Percentiles rank a stretch among this genome's conserved stretches.
Evolutionary conservation across 1,140 invertebrate species (phyloP).

Genomic region (Drosophila rhopaloa): DNA sequence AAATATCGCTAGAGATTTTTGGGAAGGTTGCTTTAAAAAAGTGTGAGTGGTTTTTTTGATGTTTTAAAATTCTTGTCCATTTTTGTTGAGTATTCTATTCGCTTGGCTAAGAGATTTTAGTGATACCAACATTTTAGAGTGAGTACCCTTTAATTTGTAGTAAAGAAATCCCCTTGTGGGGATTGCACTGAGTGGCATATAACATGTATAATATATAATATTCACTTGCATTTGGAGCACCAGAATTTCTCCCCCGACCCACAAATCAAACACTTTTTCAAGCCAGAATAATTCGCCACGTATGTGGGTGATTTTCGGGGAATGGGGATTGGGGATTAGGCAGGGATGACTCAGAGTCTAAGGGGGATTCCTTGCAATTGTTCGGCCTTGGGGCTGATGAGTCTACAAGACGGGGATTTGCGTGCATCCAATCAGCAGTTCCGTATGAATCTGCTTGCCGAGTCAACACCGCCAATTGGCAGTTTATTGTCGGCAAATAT

Average conservation of each 20-base stretch:
- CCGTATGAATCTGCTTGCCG: slow-evolving; percentile 19
- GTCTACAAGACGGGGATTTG: slow-evolving; percentile 9
- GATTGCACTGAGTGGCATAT: too few species aligned
- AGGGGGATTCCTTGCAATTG: slow-evolving; percentile 7
- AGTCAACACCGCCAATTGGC: slow-evolving; percentile 68
- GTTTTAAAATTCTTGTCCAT: too few species aligned
- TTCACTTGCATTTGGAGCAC: not conserved
- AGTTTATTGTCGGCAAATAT: slow-evolving; percentile 70
- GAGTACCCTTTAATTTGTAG: too few species aligned
- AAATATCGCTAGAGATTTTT: too few species aligned
- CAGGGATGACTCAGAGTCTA: not conserved
- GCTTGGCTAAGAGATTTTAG: too few species aligned
- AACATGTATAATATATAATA: not conserved
- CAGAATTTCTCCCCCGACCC: not conserved
- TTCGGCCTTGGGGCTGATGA: slow-evolving; percentile 8
- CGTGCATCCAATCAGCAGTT: slow-evolving; percentile 31
- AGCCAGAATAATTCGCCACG: slow-evolving; percentile 10
- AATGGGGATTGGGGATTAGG: not conserved
- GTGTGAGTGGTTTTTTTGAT: too few species aligned
- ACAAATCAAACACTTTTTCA: slow-evolving; percentile 22
- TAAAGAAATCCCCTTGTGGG: too few species aligned
- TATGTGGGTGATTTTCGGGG: not conserved
- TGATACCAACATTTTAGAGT: too few species aligned
- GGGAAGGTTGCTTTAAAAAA: too few species aligned
- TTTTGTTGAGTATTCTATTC: too few species aligned